Conservation (phyloP, 2,113 vertebrate genomes). For the Melanerpes aurifrons region DNA sequence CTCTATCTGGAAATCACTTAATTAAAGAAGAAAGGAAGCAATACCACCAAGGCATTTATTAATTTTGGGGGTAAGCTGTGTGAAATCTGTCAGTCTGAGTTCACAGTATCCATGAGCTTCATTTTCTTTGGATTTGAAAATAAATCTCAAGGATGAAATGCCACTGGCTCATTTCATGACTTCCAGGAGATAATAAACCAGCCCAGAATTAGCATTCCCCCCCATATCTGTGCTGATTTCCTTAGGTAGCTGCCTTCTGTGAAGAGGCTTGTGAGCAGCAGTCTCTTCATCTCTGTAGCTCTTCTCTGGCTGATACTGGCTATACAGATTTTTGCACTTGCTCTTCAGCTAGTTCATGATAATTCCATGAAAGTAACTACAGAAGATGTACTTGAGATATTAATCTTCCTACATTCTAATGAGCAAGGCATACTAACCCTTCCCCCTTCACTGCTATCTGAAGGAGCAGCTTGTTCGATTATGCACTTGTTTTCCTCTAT, state of each 20-base stretch:
- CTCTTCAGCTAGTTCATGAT: neutral
- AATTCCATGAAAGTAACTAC: neutral
- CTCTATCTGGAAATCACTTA: conserved; percentile 40
- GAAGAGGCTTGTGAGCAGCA: neutral
- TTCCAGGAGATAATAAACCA: conserved; percentile 5
- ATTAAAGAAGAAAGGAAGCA: conserved; percentile 42
- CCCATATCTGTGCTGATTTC: accelerated
- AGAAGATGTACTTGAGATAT: neutral
- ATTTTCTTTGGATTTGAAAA: conserved; percentile 51
- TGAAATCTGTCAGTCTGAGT: conserved; percentile 30
- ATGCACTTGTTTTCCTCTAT: neutral
- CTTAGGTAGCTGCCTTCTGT: neutral
- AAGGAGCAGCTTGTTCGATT: neutral
- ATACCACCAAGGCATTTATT: conserved; percentile 22
- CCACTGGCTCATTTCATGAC: conserved; percentile 5
- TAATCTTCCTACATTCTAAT: neutral
- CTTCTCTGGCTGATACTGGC: neutral
- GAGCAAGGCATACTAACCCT: neutral
- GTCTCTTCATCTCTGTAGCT: neutral
- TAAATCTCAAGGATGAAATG: conserved; percentile 38
- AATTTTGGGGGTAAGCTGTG: conserved; percentile 44
- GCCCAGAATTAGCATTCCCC: neutral
- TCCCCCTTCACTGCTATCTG: neutral
- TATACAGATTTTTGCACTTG: accelerated
- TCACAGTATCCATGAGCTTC: conserved; percentile 6